Evolutionary conservation across 2,888 invertebrate species (phyloP), one percentile per base, ranked within the genome.

Genomic region (Crossocerus cetratus): DNA sequence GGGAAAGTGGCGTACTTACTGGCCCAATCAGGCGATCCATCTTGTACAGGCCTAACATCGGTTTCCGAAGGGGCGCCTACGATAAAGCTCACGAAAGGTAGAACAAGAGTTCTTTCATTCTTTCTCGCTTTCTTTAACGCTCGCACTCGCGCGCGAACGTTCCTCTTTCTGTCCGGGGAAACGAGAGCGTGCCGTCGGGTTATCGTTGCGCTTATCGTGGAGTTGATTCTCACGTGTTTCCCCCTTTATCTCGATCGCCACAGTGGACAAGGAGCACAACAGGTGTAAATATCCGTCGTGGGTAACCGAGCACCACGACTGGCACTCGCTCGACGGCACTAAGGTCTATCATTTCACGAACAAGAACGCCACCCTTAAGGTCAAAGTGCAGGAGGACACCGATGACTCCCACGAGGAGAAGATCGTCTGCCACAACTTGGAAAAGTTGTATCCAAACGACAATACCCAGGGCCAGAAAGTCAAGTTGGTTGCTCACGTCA

Each of bases 11-110:
- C 93, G 1, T 95, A 95, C 87, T 92, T 93, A 74, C 93, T 95
- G 0, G 95, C 95, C 0, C 95, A 95, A 87, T 95, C 95, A 0
- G 96, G 94, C 0, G 96, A 96, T 87, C 95, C 96, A 13, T 95
- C 95, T 0, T 96, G 96, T 90, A 94, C 93, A 80, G 96, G 96
- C 0, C 91, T 96, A 18, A 93, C 94, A 16, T 94, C 94, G 0
- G 93, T 95, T 0, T 93, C 92, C 0, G 96, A 96, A 83, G 97
- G 96, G 56, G 95, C 95, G 23, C 92, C 94, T 21, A 95, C 94
- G 16, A 95, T 97, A 93, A 94, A 93, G 80, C 92, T 97, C 0
- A 94, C 94, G 1, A 95, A 94, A 90, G 94, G 96, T 95, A 88
- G 32, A 49, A 11, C 55, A 21, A 55, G 14, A 43, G 14, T 5